Evolutionary conservation across 23 tunicate genomes (phyloP), one percentile per base, ranked within the genome.

Genomic region (Phallusia fumigata): DNA sequence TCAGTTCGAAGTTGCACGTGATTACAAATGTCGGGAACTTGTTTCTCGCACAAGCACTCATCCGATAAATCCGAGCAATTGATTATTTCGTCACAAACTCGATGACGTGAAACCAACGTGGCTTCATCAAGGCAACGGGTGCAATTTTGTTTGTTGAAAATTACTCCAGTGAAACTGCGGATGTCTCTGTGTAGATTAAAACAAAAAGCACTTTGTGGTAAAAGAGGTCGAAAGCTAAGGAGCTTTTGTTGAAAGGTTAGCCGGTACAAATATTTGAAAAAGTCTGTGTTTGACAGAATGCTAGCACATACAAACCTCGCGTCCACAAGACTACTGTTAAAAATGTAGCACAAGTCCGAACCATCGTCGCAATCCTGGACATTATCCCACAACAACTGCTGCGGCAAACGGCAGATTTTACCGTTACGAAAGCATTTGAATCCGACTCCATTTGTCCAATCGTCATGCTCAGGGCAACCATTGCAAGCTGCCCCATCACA

Each of bases 391-490:
- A n/a, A n/a, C n/a, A n/a, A n/a, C n/a, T n/a, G n/a, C n/a, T n/a
- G n/a, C n/a, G n/a, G n/a, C n/a, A n/a, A n/a, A n/a, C n/a, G n/a
- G n/a, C n/a, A n/a, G n/a, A n/a, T n/a, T n/a, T n/a, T n/a, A n/a
- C n/a, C n/a, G n/a, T n/a, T n/a, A n/a, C n/a, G n/a, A n/a, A 77
- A 79, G 47, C 92, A 88, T 83, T 88, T 86, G 53, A 88, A 88
- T 69, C 92, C 92, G 6, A 69, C 58, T 34, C 78, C 85, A 12
- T 51, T 51, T 51, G 15, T 18, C 58, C 58, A 51, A 13, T 51
- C 58, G 77, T 87, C 88, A 53, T 87, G 82, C 75, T 87, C 86
- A 11, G 80, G 74, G 35, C 91, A 87, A 2, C n/a, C n/a, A n/a
- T n/a, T n/a, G n/a, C n/a, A n/a, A n/a, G n/a, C n/a, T n/a, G n/a